phyloP scores from a whole-genome alignment of 2,888 invertebrate genomes.

The Nipponacmea schrenckii region DNA sequence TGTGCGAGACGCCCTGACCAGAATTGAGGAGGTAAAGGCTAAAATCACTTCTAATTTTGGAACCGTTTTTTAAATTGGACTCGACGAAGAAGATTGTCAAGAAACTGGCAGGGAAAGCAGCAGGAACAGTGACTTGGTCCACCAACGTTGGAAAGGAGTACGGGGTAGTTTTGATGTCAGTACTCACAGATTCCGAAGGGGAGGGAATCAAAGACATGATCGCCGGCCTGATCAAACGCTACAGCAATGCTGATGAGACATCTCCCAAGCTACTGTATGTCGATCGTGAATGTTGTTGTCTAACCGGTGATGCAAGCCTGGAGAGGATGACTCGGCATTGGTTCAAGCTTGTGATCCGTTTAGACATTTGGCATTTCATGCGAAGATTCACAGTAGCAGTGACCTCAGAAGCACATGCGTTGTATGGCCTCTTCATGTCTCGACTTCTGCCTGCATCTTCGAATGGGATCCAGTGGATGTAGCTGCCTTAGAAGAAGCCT shows the following conservation, averaged over 20 bases:
- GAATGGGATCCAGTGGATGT: conserved; percentile 36
- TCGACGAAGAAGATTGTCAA: conserved; percentile 41
- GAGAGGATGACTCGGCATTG: conserved; percentile 14
- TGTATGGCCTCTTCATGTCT: conserved; percentile 37
- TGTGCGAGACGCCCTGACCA: conserved; percentile 29
- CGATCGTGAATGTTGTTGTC: conserved; percentile 41
- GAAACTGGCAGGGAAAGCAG: conserved; percentile 8
- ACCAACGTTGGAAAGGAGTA: conserved; percentile 20
- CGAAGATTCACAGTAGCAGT: conserved; percentile 26
- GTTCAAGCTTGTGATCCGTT: conserved; percentile 21
- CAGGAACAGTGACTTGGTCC: conserved; percentile 9
- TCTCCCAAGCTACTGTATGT: conserved; percentile 38
- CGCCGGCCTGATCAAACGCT: conserved; percentile 33
- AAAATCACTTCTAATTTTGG: conserved; percentile 43
- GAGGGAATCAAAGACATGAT: conserved; percentile 32
- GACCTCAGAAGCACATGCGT: conserved; percentile 36
- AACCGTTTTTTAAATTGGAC: conserved; percentile 40
- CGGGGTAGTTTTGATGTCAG: conserved; percentile 24
- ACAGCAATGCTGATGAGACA: conserved; percentile 22
- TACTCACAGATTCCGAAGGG: conserved; percentile 39
- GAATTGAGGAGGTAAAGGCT: conserved; percentile 40
- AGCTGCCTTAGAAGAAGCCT: conserved; percentile 32
- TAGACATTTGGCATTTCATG: conserved; percentile 47
- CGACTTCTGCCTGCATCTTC: conserved; percentile 35
- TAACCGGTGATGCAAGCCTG: background rate